These are phyloP conservation scores for Neodontobutis hainanensis DNA, from an alignment of 2,113 vertebrate species.

Conservation along the genomic window DNA sequence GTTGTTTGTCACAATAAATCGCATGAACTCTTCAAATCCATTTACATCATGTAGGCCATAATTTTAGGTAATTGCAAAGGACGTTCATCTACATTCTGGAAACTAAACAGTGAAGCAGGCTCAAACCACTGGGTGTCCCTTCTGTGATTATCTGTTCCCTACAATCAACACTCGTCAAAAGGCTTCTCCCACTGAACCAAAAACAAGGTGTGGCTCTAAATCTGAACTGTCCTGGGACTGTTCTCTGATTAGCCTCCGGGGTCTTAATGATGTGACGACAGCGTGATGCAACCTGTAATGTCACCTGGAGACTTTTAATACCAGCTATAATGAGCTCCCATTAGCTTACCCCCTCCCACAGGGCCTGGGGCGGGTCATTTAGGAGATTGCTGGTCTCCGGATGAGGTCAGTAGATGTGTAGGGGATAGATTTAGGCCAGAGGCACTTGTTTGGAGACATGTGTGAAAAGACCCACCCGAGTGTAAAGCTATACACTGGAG, in stretches of 20 bases:
- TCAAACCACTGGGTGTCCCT: slow-evolving; percentile 11
- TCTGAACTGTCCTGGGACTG: slow-evolving; percentile 35
- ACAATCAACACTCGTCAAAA: too few relatives aligned
- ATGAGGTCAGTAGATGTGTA: slow-evolving; percentile 59
- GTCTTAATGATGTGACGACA: slow-evolving; percentile 44
- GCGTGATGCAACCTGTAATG: slow-evolving; percentile 66
- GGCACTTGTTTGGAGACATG: slow-evolving; percentile 42
- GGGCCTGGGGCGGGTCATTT: slow-evolving; percentile 53
- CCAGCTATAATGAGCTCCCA: slow-evolving; percentile 72
- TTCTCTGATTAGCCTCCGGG: slow-evolving; percentile 59
- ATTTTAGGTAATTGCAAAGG: too few relatives aligned
- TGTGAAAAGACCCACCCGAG: slow-evolving; percentile 53
- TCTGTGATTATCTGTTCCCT: not conserved
- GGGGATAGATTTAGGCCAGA: slow-evolving; percentile 45
- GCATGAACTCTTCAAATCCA: too few relatives aligned
- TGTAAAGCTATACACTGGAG: not conserved
- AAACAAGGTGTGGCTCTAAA: slow-evolving; percentile 29
- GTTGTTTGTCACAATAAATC: too few relatives aligned
- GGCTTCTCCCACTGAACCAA: slow-evolving; percentile 26
- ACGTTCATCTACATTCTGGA: too few relatives aligned
- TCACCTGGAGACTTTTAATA: slow-evolving; percentile 62
- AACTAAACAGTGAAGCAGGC: not conserved
- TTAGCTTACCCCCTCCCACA: slow-evolving; percentile 56
- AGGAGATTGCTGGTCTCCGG: slow-evolving; percentile 48
- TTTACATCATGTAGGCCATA: too few relatives aligned